Evolutionary conservation across 2,888 invertebrate species (phyloP).

Genomic region (Conistra vaccinii): DNA sequence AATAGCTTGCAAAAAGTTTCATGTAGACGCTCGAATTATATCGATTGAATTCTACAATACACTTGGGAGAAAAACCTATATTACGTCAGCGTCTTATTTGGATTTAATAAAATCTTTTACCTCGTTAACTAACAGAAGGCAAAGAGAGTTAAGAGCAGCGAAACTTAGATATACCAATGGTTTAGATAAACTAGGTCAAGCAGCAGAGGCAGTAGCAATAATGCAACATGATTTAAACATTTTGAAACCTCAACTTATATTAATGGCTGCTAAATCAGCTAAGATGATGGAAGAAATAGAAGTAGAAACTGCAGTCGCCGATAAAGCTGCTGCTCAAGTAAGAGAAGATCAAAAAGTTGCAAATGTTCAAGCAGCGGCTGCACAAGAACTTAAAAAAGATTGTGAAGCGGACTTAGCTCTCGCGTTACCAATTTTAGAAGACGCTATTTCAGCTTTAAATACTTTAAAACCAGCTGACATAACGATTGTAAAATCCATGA

Average conservation of each 20-base stretch:
- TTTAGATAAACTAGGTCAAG: constrained; percentile 94
- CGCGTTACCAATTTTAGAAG: constrained; percentile 95
- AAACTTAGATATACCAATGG: constrained; percentile 95
- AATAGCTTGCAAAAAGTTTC: constrained; percentile 96
- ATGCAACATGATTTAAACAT: constrained; percentile 94
- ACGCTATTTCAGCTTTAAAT: constrained; percentile 94
- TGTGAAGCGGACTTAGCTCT: constrained; percentile 98
- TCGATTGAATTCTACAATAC: constrained; percentile 92
- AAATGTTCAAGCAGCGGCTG: constrained; percentile 96
- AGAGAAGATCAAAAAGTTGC: constrained; percentile 97
- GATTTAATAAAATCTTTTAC: constrained; percentile 95
- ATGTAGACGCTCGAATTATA: constrained; percentile 93
- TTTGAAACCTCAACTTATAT: constrained; percentile 94
- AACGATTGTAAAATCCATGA: constrained; percentile 96
- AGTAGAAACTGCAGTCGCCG: constrained; percentile 94
- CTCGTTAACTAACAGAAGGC: constrained; percentile 93
- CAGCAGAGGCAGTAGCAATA: constrained; percentile 93
- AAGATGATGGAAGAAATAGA: constrained; percentile 95
- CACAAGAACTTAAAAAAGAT: constrained; percentile 96
- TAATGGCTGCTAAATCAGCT: constrained; percentile 93
- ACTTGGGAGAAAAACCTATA: constrained; percentile 94
- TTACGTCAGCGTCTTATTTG: constrained; percentile 96
- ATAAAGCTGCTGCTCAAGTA: constrained; percentile 94
- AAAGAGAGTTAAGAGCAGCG: constrained; percentile 93
- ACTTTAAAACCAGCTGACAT: constrained; percentile 96